phyloP scores from a whole-genome alignment of 2,888 invertebrate species.

The Thalpophila matura region DNA sequence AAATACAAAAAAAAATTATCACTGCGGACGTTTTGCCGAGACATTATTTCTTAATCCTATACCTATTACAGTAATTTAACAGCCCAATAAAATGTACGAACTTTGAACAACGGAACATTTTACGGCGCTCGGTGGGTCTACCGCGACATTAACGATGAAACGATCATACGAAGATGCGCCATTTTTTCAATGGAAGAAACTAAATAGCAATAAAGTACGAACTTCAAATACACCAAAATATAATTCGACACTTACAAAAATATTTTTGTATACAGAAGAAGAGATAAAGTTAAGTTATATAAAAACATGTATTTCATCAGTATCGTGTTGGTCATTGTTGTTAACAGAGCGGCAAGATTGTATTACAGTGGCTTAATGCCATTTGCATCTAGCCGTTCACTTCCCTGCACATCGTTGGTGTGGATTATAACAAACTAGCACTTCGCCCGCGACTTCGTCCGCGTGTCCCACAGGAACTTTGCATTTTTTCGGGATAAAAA shows the following conservation, averaged over 20 bases:
- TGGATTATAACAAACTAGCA: conserved; percentile 55
- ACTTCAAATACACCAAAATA: conserved; percentile 13
- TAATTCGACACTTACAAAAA: conserved; percentile 1
- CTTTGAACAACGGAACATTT: conserved; percentile 44
- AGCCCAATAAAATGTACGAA: conserved; percentile 49
- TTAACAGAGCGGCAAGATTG: conserved; percentile 72
- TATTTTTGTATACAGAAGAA: conserved; percentile 8
- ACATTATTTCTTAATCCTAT: conserved; percentile 51
- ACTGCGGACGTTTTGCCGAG: conserved; percentile 13
- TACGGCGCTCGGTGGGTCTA: conserved; percentile 23
- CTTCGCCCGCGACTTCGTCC: too few species aligned
- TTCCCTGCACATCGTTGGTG: conserved; percentile 52
- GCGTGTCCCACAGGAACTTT: too few species aligned
- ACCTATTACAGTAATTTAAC: conserved; percentile 40
- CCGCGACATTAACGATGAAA: conserved; percentile 26
- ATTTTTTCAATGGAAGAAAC: conserved; percentile 29
- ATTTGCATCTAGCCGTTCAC: conserved; percentile 67
- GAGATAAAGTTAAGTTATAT: conserved; percentile 31
- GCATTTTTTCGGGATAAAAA: too few species aligned
- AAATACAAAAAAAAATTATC: conserved; percentile 23
- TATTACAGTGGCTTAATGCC: conserved; percentile 60
- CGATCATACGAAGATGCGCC: conserved; percentile 27
- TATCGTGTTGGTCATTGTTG: conserved; percentile 54
- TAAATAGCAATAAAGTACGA: conserved; percentile 29
- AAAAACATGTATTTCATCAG: conserved; percentile 53